Evolutionary conservation across 2,888 invertebrate species (phyloP).

Genomic region (Eupeodes luniger): DNA sequence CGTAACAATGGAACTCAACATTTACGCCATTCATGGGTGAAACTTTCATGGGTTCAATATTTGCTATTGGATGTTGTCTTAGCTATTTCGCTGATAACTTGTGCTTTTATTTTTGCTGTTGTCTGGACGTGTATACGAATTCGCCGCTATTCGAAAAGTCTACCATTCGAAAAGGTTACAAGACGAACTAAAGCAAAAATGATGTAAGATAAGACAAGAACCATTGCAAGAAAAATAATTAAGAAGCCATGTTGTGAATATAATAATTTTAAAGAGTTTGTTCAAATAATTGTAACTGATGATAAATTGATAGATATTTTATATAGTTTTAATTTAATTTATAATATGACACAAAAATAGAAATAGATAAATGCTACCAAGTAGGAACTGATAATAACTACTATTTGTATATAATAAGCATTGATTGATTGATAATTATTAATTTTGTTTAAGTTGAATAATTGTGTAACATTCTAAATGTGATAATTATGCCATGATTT

Average conservation of each 20-base stretch:
- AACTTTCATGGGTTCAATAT: constrained; percentile 78
- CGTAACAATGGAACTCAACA: constrained; percentile 77
- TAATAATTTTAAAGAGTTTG: background rate
- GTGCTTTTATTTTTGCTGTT: constrained; percentile 52
- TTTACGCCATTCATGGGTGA: constrained; percentile 71
- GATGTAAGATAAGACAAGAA: constrained; percentile 50
- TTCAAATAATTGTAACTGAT: constrained; percentile 16
- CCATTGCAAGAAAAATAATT: background rate
- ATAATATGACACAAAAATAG: background rate
- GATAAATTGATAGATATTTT: background rate
- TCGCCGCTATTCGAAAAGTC: constrained; percentile 78
- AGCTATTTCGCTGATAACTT: constrained; percentile 52
- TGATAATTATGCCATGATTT: constrained; percentile 69
- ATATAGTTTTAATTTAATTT: background rate
- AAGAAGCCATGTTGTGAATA: constrained; percentile 45
- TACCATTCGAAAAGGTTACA: constrained; percentile 78
- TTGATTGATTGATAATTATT: background rate
- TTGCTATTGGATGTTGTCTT: constrained; percentile 77
- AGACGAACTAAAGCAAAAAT: constrained; percentile 77
- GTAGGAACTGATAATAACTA: constrained; percentile 5
- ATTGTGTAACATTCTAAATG: constrained; percentile 56
- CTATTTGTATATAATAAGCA: background rate
- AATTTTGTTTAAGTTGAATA: background rate
- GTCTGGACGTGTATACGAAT: constrained; percentile 63
- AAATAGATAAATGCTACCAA: background rate